phyloP scores from a whole-genome alignment of 2,797 vertebrate species.

The Taenioides sp. region DNA sequence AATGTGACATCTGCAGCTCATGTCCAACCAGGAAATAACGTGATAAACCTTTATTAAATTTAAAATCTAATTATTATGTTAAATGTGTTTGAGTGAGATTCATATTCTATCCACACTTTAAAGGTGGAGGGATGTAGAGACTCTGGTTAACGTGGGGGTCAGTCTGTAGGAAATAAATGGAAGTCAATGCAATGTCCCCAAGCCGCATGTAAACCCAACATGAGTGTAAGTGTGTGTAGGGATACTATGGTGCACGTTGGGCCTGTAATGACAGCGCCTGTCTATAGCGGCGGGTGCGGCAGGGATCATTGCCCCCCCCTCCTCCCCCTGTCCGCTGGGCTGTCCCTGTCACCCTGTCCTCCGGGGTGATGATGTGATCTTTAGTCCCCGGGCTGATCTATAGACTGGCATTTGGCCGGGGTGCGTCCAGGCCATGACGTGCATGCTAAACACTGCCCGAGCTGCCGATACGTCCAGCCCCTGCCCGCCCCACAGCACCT shows the following conservation, averaged over 20 bases:
- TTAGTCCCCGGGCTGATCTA: slow-evolving; percentile 97
- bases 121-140: too few relatives aligned
- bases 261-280: slow-evolving; percentile 95
- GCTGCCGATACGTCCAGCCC: slow-evolving; percentile 76
- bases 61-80: too few relatives aligned
- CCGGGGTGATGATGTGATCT: slow-evolving; percentile 96
- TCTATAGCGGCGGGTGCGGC: slow-evolving; percentile 94
- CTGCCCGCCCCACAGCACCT: slow-evolving; percentile 15
- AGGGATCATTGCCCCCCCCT: slow-evolving; percentile 89
- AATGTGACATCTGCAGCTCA: too few relatives aligned
- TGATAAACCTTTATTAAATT: too few relatives aligned
- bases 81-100: too few relatives aligned
- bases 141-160: too few relatives aligned
- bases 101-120: too few relatives aligned
- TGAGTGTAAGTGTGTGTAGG: slow-evolving; percentile 31
- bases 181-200: too few relatives aligned
- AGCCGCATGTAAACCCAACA: too few relatives aligned
- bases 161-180: too few relatives aligned
- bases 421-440: slow-evolving; percentile 82
- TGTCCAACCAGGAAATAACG: too few relatives aligned
- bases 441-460: slow-evolving; percentile 91
- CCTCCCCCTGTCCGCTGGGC: slow-evolving; percentile 26
- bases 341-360: slow-evolving; percentile 92
- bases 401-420: slow-evolving; percentile 99
- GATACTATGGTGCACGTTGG: slow-evolving; percentile 47